Evolutionary conservation across 2,113 vertebrate species (phyloP), one percentile per base, ranked within the genome.

Genomic region (Corynorhinus townsendii): DNA sequence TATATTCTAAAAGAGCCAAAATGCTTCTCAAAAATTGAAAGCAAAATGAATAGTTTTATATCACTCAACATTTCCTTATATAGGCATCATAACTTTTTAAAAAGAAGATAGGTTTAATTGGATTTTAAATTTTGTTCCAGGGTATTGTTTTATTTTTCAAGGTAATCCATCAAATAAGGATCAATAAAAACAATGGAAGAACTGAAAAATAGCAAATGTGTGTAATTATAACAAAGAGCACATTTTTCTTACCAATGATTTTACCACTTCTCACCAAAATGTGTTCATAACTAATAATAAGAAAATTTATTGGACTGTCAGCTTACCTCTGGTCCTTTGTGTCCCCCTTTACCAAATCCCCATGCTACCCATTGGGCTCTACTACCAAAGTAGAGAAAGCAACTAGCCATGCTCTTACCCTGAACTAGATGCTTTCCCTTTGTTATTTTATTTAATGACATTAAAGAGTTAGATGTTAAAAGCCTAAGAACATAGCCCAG

Each of bases 61-160:
- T 73, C 10, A 33, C 5, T 62, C 24, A 20, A 69, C 30, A 75
- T 89, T 45, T 81, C 24, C 28, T 93, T 85, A 71, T 35, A 38
- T 56, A 80, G 11, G 38, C 2, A 68, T 40, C 77, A 69, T 77
- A 43, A 33, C 11, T 79, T 30, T 64, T 54, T 0, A 43, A 43
- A 35, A 52, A 35, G 4, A 59, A 59, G 1, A 26, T 28, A 64
- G 5, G 1, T 80, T 75, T 19, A 69, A 56, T 56, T 76, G 28
- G 64, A 75, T 69, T 89, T 85, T 91, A 43, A 89, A 86, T 91
- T 92, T 85, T 94, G 20, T 85, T 54, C 30, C n/a, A 43, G 12
- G 64, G 3, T 4, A 28, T 84, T 88, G 2, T 69, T 81, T 86
- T 14, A 33, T 62, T 73, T 93, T 73, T 24, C 7, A 28, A 69